Evolutionary conservation across 2,888 invertebrate species (phyloP), one percentile per base, ranked within the genome.

Genomic region (Amiota minor): DNA sequence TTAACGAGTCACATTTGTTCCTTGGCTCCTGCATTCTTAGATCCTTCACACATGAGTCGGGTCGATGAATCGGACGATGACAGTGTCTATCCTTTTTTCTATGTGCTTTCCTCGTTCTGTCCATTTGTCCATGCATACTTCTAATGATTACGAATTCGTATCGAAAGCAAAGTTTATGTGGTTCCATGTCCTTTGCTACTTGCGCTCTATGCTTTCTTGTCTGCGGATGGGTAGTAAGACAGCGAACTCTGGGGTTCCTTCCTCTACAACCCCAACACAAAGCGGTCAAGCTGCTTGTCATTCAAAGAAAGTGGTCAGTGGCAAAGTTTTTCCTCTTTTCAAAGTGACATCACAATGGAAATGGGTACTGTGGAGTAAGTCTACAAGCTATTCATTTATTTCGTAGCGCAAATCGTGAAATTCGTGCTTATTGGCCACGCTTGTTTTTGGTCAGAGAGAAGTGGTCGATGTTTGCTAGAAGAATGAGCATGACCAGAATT

Each of bases 71-170:
- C 35, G 35, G 35, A 35, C 35, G 6, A 6, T 1, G 35, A 59
- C 59, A 59, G 59, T 11, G 59, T 59, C 35, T 20, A 59, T 20
- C 62, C 23, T 62, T 64, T 35, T 46, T 18, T 20, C 20, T 65
- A n/a, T 12, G 47, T 20, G 10, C 16, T 9, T 20, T 23, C 14
- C 50, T 68, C 67, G 10, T 70, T 74, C 65, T 14, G 11, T 72
- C 73, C 74, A 70, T 46, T 65, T 46, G 62, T 71, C 62, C 69
- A 69, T 47, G 74, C 67, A 47, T 64, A 69, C 76, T 74, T 77
- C 83, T 80, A 83, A 86, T 83, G 86, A 86, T 83, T 80, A 79
- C 76, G 81, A 85, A 83, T 86, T 83, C 73, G 59, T 80, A 83
- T 83, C 79, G 86, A 83, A 86, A 76, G 65, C 65, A 77, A 85